A percentile compares a stretch with the other conserved stretches of the same genome.
These are phyloP conservation scores for Glomeris maerens DNA, from an alignment of 1,140 invertebrate species.

Conservation along the genomic window DNA sequence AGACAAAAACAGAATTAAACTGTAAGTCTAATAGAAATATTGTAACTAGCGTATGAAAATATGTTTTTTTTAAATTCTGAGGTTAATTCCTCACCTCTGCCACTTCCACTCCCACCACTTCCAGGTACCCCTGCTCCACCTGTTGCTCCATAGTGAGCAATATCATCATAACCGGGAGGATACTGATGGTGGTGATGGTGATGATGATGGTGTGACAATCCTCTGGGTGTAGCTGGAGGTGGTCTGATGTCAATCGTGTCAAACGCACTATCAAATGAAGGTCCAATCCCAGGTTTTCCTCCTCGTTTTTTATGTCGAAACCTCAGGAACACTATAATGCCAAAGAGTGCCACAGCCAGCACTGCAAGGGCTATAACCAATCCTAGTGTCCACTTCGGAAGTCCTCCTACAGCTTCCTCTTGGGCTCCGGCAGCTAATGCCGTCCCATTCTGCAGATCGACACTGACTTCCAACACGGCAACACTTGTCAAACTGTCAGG, in stretches of 20 bases:
- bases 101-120: background rate
- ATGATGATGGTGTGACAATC: too few relatives aligned
- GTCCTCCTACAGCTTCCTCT: slow-evolving; percentile 42
- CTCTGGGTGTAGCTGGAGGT: slow-evolving; percentile 27
- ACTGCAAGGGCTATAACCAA: slow-evolving; percentile 64
- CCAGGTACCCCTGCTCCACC: slow-evolving; percentile 15
- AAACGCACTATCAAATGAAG: slow-evolving; percentile 52
- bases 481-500: slow-evolving; percentile 70
- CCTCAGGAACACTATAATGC: slow-evolving; percentile 61
- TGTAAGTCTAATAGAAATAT: too few relatives aligned
- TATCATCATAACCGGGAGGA: slow-evolving; percentile 79
- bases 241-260: slow-evolving; percentile 63
- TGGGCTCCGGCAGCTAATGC: slow-evolving; percentile 34
- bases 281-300: slow-evolving; percentile 41
- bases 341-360: slow-evolving; percentile 61
- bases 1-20: too few relatives aligned
- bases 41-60: too few relatives aligned
- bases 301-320: slow-evolving; percentile 50
- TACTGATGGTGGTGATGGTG: slow-evolving; percentile 29
- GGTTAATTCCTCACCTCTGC: slow-evolving; percentile 10
- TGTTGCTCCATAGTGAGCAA: slow-evolving; percentile 53
- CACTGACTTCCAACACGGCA: slow-evolving; percentile 65
- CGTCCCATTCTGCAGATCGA: slow-evolving; percentile 44
- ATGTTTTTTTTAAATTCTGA: too few relatives aligned
- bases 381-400: slow-evolving; percentile 75